These are phyloP conservation scores for Aphodius granarius DNA, from an alignment of 2,888 invertebrate genomes.

Conservation along the genomic window DNA sequence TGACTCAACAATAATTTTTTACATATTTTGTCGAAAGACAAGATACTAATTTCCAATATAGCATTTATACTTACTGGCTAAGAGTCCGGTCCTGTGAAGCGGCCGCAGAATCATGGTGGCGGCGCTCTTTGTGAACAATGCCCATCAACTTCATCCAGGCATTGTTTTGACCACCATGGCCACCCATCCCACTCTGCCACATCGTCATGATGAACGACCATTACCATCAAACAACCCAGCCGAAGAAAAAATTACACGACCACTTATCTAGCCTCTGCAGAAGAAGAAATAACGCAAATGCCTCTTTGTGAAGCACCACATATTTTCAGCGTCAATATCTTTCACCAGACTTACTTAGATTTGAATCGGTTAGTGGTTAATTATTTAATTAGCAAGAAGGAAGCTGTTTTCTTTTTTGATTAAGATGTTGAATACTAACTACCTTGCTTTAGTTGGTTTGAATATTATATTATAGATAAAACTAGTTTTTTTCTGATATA, in stretches of 20 bases:
- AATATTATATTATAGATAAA: background rate
- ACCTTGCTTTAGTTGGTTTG: background rate
- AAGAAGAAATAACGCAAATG: background rate
- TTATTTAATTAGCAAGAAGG: background rate
- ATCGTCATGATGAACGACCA: slow-evolving; percentile 62
- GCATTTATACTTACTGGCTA: slow-evolving; percentile 65
- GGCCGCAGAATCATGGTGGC: slow-evolving; percentile 65
- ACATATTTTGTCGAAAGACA: background rate
- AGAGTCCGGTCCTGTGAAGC: slow-evolving; percentile 65
- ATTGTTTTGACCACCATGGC: slow-evolving; percentile 74
- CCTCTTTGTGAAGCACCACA: background rate
- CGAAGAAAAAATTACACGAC: slow-evolving; percentile 29
- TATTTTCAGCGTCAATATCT: background rate
- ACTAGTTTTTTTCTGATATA: slow-evolving; percentile 21
- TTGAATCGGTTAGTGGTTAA: background rate
- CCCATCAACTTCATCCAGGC: slow-evolving; percentile 85
- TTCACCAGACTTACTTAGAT: background rate
- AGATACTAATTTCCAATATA: background rate
- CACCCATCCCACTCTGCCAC: slow-evolving; percentile 79
- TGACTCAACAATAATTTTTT: background rate
- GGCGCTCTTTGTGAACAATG: slow-evolving; percentile 75
- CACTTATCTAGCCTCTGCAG: slow-evolving; percentile 3
- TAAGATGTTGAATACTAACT: background rate
- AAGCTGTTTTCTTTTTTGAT: background rate
- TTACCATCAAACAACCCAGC: slow-evolving; percentile 40